Conservation (phyloP, 2,888 invertebrate species). For the Cybosia mesomella region DNA sequence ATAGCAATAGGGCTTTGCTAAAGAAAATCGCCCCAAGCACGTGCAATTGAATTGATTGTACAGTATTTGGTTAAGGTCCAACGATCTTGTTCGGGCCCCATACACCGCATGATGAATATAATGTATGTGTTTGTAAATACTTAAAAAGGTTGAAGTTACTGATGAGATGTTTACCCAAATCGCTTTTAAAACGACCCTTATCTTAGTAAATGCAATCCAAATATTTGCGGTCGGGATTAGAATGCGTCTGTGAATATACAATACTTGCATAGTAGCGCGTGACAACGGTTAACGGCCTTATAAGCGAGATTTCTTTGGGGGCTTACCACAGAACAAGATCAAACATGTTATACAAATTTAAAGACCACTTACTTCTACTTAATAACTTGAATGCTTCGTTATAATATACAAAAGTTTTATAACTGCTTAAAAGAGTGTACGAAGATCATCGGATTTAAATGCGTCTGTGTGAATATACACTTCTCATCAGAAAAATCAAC, state of each 20-base stretch:
- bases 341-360: neutral
- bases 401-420: no score
- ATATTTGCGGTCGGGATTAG: slow-evolving; percentile 6
- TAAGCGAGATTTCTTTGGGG: neutral
- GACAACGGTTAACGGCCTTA: neutral
- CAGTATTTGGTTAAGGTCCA: no score
- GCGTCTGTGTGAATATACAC: no score
- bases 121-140: neutral
- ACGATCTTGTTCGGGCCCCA: no score
- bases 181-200: neutral
- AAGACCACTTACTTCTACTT: no score
- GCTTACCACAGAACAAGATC: neutral
- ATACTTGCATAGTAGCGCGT: neutral
- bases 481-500: no score
- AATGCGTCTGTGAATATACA: neutral
- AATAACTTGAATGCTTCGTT: no score
- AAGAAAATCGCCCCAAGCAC: no score
- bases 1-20: no score
- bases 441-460: no score
- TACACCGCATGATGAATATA: neutral
- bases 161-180: neutral
- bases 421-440: no score
- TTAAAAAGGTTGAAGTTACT: neutral
- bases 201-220: neutral
- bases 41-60: no score